These are phyloP conservation scores for Leuciscus idus DNA, from an alignment of 2,113 vertebrate species.

Conservation along the genomic window DNA sequence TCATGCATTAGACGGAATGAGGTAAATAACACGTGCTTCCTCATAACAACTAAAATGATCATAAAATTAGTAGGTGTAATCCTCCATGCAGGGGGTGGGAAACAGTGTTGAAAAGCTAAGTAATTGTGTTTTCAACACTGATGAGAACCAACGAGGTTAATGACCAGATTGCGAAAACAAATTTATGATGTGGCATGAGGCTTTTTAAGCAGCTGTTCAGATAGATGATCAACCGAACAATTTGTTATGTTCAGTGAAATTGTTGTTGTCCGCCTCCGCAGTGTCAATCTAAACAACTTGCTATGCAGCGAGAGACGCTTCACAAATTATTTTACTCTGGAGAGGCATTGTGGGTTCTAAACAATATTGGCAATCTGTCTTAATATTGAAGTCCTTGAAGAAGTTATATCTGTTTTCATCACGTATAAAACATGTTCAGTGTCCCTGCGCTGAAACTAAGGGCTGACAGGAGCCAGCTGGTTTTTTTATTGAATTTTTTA, in stretches of 20 bases:
- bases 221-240: slow-evolving; percentile 49
- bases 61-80: slow-evolving; percentile 31
- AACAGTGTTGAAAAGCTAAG: slow-evolving; percentile 15
- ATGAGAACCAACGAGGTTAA: slow-evolving; percentile 58
- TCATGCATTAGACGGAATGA: slow-evolving; percentile 1
- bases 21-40: slow-evolving; percentile 26
- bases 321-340: neutral
- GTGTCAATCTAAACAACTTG: slow-evolving; percentile 41
- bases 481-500: neutral
- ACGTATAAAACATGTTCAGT: neutral
- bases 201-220: slow-evolving; percentile 58
- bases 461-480: neutral
- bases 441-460: neutral
- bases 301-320: slow-evolving; percentile 28
- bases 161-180: slow-evolving; percentile 50
- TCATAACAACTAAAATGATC: neutral
- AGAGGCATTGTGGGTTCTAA: slow-evolving; percentile 13
- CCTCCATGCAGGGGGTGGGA: neutral
- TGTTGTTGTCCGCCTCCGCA: slow-evolving; percentile 39
- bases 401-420: slow-evolving; percentile 16
- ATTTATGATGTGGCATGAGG: slow-evolving; percentile 55
- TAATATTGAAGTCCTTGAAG: slow-evolving; percentile 34
- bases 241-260: slow-evolving; percentile 51
- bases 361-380: slow-evolving; percentile 18
- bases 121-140: slow-evolving; percentile 38